These are phyloP conservation scores for Lycorma delicatula DNA, from an alignment of 1,140 invertebrate genomes.

Conservation along the genomic window DNA sequence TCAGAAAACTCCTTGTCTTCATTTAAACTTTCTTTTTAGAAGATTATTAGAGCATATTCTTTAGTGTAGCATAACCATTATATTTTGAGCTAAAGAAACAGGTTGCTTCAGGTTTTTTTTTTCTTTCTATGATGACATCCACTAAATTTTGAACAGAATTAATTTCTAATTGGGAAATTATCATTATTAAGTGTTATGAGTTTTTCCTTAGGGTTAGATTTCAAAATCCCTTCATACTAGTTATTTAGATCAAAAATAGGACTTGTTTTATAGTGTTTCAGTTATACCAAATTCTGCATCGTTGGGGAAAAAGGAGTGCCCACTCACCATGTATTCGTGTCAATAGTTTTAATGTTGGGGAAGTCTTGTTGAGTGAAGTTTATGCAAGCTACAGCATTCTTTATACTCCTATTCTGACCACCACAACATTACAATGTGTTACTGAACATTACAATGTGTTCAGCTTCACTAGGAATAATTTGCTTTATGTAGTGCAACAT, in stretches of 20 bases:
- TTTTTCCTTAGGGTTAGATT: constrained; percentile 18
- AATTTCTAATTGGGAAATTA: constrained; percentile 12
- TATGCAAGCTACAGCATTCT: constrained; percentile 25
- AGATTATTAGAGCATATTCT: constrained; percentile 11
- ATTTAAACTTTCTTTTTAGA: constrained; percentile 18
- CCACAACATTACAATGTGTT: constrained; percentile 23
- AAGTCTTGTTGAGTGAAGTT: constrained; percentile 24
- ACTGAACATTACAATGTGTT: constrained; percentile 23
- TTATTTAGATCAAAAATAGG: constrained; percentile 15
- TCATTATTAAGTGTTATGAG: neutral
- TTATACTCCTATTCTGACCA: constrained; percentile 28
- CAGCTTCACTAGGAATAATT: constrained; percentile 3
- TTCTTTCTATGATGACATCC: constrained; percentile 7
- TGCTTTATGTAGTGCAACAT: constrained; percentile 19
- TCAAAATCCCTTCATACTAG: constrained; percentile 11
- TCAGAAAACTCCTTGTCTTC: constrained; percentile 16
- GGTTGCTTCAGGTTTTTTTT: constrained; percentile 2
- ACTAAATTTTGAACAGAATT: constrained; percentile 2
- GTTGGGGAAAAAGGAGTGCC: constrained; percentile 30
- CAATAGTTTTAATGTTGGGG: constrained; percentile 26
- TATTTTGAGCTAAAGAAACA: constrained; percentile 19
- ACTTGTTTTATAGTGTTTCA: constrained; percentile 14
- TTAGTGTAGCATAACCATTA: constrained; percentile 20
- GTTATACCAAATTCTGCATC: constrained; percentile 23
- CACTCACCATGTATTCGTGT: constrained; percentile 30